Evolutionary conservation across 2,888 invertebrate genomes (phyloP).

Genomic region (Chromoteleia sp.): DNA sequence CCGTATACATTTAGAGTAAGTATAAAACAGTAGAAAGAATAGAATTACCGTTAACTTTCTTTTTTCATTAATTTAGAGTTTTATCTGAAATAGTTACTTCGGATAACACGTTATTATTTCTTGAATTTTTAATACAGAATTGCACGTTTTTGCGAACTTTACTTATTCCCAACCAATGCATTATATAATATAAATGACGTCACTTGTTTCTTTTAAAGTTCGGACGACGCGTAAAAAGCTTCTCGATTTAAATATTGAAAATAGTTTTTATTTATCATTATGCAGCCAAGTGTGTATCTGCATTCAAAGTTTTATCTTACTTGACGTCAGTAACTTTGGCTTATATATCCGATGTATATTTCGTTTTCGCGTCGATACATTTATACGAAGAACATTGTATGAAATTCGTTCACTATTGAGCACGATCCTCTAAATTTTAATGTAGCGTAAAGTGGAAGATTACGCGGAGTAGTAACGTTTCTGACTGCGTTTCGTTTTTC

Average conservation of each 20-base stretch:
- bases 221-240: background rate
- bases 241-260: background rate
- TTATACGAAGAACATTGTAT: background rate
- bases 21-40: too few relatives aligned
- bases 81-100: too few relatives aligned
- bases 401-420: background rate
- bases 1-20: too few relatives aligned
- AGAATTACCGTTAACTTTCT: too few relatives aligned
- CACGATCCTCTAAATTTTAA: background rate
- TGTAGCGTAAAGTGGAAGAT: background rate
- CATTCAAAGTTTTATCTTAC: background rate
- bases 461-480: background rate
- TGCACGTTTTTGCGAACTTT: too few relatives aligned
- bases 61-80: too few relatives aligned
- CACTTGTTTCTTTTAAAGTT: background rate
- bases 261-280: background rate
- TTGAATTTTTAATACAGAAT: too few relatives aligned
- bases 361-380: background rate
- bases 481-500: background rate
- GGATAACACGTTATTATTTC: too few relatives aligned
- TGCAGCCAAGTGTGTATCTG: background rate
- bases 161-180: too few relatives aligned
- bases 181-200: too few relatives aligned
- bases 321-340: conserved; percentile 2
- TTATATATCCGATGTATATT: background rate